These are phyloP conservation scores for Monodelphis domestica DNA, from an alignment of 2,797 vertebrate genomes.

Conservation along the genomic window DNA sequence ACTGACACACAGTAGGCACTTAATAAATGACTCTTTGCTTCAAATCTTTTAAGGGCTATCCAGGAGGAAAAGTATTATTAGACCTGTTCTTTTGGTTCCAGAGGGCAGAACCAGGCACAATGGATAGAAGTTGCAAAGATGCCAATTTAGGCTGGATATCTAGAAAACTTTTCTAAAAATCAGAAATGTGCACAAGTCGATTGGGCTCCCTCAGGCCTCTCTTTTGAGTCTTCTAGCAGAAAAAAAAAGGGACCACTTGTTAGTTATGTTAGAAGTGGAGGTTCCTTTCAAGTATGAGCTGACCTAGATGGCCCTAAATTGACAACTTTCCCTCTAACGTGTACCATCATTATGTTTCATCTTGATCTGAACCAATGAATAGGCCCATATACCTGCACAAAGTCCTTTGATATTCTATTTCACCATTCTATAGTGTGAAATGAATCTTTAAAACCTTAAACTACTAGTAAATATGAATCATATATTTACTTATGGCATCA, in stretches of 20 bases:
- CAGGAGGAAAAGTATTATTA: neutral
- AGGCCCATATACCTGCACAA: neutral
- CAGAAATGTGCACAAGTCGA: neutral
- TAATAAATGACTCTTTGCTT: neutral
- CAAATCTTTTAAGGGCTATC: neutral
- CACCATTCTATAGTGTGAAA: neutral
- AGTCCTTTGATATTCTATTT: neutral
- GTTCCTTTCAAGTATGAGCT: neutral
- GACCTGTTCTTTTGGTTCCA: no score
- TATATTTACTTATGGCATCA: neutral
- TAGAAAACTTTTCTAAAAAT: neutral
- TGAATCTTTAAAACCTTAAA: neutral
- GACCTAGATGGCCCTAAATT: neutral
- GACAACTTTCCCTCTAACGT: neutral
- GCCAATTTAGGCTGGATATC: neutral
- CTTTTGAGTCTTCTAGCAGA: neutral
- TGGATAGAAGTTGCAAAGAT: no score
- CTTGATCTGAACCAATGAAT: neutral
- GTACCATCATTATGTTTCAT: neutral
- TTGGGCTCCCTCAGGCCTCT: neutral
- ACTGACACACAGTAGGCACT: slow-evolving; percentile 43
- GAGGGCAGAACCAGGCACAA: neutral
- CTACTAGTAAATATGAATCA: neutral
- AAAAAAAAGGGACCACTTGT: neutral
- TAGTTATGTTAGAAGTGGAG: neutral